Percentiles rank a stretch among this genome's conserved stretches.
Conservation (phyloP, 2,888 invertebrate species). For the Loripinus fragilis region DNA sequence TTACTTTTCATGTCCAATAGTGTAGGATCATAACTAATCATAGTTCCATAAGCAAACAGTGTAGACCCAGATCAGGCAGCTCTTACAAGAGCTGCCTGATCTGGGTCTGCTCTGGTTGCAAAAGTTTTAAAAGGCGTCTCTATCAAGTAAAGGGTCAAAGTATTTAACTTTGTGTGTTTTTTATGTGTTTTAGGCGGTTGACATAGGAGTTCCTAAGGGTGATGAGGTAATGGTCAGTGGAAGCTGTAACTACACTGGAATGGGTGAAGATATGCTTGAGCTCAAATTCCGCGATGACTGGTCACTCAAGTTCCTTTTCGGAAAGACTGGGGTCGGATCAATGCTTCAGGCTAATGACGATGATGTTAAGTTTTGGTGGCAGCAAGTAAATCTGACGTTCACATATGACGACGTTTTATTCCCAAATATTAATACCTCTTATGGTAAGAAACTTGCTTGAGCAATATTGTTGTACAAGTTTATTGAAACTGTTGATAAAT, state of each 20-base stretch:
- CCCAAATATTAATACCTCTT: not conserved
- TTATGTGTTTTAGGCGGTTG: not conserved
- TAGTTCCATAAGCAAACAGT: too few relatives aligned
- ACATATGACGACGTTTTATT: conserved; percentile 7
- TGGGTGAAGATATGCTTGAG: conserved; percentile 2
- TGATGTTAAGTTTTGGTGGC: conserved; percentile 23
- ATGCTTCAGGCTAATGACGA: conserved; percentile 19
- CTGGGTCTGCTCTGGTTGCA: too few relatives aligned
- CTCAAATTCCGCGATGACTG: conserved; percentile 22
- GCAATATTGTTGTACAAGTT: too few relatives aligned
- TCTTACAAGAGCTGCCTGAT: too few relatives aligned
- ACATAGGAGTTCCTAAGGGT: conserved; percentile 15
- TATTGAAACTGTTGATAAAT: too few relatives aligned
- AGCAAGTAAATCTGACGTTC: conserved; percentile 15
- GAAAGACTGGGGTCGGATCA: not conserved
- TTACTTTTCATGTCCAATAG: too few relatives aligned
- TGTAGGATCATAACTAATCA: too few relatives aligned
- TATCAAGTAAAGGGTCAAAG: too few relatives aligned
- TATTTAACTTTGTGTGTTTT: too few relatives aligned
- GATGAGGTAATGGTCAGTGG: not conserved
- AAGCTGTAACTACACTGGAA: conserved; percentile 30
- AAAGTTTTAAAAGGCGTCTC: too few relatives aligned
- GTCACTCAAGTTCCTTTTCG: conserved; percentile 20
- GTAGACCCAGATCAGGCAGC: too few relatives aligned
- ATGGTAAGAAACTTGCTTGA: too few relatives aligned